Base-by-base conservation (phyloP, 2,888 invertebrate species). In the Rambutsinella grinnellia region DNA sequence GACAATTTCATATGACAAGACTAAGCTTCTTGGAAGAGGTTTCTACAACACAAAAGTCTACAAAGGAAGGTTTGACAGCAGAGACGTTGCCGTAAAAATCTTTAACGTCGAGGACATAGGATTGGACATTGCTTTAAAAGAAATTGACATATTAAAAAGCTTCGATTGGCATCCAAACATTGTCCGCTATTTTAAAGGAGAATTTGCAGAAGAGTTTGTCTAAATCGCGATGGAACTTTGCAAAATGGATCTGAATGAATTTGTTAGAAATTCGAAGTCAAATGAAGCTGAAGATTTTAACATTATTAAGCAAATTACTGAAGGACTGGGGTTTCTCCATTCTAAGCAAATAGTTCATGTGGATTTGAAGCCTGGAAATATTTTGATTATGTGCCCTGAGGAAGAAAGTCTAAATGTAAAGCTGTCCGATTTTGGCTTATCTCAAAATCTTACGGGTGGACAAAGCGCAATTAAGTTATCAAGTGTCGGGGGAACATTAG, bases 401-500 rank as follows among this genome's bases (percentile, higher is more conserved):
- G 91, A 92, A 17, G 86, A 87, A 46, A n/a, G n/a, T n/a, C n/a
- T n/a, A n/a, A n/a, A n/a, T n/a, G 97, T 95, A 0, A 95, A 99
- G 94, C 99, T 99, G 83, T 99, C 99, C 0, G 99, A 99, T 88
- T 99, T 99, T 88, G 99, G 99, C 1, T 89, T 99, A 21, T 98
- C 98, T 84, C 99, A 99, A 87, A 96, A 97, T 86, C 88, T 99
- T 28, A 93, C 95, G 84, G 90, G 93, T n/a, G n/a, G 98, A 97
- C 0, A 91, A 93, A 67, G n/a, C n/a, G n/a, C n/a, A n/a, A n/a
- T n/a, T n/a, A n/a, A n/a, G n/a, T n/a, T n/a, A n/a, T n/a, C n/a
- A n/a, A n/a, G n/a, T n/a, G 10, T 17, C 1, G 17, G n/a, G 3
- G 65, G 53, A 1, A 65, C 54, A 0, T 13, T 8, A n/a, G 54